phyloP scores from a whole-genome alignment of 2,888 invertebrate genomes.

The Tetragonisca angustula region DNA sequence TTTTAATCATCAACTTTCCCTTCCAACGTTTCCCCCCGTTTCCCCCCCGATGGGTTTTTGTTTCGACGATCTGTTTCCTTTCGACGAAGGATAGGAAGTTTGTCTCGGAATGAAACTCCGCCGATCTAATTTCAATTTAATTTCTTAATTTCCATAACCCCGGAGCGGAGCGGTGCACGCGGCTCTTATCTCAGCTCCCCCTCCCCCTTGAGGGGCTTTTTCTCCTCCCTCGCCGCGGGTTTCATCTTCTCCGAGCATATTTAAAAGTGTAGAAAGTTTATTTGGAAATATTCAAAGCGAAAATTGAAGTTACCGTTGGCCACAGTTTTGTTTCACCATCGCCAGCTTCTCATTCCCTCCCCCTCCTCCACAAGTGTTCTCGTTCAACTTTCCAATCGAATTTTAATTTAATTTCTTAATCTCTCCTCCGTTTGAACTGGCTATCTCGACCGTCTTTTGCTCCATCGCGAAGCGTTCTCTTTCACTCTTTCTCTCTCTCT shows the following conservation, averaged over 20 bases:
- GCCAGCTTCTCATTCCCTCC: neutral
- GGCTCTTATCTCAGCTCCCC: neutral
- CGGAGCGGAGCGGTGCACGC: too few relatives aligned
- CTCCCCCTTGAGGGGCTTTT: neutral
- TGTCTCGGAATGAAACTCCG: conserved; percentile 12
- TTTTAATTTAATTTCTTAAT: conserved; percentile 37
- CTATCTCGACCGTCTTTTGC: neutral
- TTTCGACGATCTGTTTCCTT: neutral
- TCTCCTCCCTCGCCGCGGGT: neutral
- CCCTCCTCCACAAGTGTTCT: too few relatives aligned
- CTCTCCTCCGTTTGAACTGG: neutral
- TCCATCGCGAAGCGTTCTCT: neutral
- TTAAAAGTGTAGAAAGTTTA: conserved; percentile 20
- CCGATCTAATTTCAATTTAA: conserved; percentile 32
- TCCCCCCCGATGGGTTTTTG: neutral
- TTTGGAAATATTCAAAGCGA: conserved; percentile 26
- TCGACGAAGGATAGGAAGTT: conserved; percentile 1
- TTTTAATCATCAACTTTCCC: neutral
- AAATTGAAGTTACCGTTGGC: conserved; percentile 23
- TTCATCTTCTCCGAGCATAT: conserved; percentile 9
- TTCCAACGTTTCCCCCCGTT: neutral
- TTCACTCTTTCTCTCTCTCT: neutral
- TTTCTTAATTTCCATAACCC: conserved; percentile 31
- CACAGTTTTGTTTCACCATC: neutral
- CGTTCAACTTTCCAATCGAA: conserved; percentile 10